Base-by-base conservation (phyloP, 1,140 invertebrate genomes). In the Penaeus chinensis region DNA sequence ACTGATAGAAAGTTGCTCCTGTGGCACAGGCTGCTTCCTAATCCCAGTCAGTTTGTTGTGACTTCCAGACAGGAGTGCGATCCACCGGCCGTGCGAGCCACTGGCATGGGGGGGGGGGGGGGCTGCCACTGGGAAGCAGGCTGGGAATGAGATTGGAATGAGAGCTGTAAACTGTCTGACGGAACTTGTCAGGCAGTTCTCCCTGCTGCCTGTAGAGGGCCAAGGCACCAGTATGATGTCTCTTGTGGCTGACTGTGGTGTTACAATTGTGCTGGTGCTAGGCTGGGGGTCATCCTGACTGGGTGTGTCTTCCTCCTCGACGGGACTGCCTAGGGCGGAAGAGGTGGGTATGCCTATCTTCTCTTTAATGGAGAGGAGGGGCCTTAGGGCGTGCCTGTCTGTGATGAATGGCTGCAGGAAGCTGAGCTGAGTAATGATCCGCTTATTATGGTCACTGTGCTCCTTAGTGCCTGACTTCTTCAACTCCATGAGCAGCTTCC, bases 401-500 rank as follows among this genome's bases (percentile, higher is more conserved):
- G n/a, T n/a, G n/a, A 3, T 66, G 63, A 66, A 66, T 1, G 63
- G 63, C 63, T 66, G 63, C 63, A 66, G 63, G n/a, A 66, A 66
- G 63, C 63, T 66, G 63, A 66, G 63, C 1, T 66, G 63, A 66
- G 63, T 66, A 66, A 66, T 66, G 63, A 66, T 3, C 63, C 63
- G n/a, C 63, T 66, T 66, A 66, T 3, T n/a, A 3, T 66, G 63
- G 63, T 66, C 63, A 3, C 63, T 66, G 63, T 66, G 63, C 63
- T 66, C 63, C 63, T 66, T 66, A 3, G 63, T n/a, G 63, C 63
- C 63, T 66, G 63, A 66, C 63, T 66, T 66, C n/a, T 66, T 66
- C 63, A 66, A 20, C 32, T 32, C 32, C 63, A 2, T 66, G 63
- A 66, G 63, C n/a, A 66, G 63, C 63, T 66, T 66, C 63, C 63